Evolutionary conservation across 2,797 vertebrate genomes (phyloP).

Genomic region (Tenualosa ilisha): DNA sequence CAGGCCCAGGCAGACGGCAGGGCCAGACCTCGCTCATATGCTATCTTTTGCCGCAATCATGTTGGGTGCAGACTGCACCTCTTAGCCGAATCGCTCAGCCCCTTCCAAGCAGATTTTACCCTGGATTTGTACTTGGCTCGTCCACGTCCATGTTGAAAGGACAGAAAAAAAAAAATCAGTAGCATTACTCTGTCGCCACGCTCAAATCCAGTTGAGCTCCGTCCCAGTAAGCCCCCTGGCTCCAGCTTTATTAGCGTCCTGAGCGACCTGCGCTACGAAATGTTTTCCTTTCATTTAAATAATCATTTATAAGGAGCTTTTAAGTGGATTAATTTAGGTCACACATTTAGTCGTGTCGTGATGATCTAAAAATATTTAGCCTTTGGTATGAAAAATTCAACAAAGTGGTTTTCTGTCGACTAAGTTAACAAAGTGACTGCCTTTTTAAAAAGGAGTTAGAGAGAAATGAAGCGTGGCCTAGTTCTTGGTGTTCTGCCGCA

Average conservation of each 20-base stretch:
- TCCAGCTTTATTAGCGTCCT: neutral
- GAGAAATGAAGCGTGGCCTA: neutral
- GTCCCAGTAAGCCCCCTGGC: neutral
- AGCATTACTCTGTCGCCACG: neutral
- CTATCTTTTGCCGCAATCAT: conserved; percentile 8
- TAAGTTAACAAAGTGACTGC: neutral
- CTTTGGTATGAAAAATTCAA: neutral
- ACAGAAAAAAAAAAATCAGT: neutral
- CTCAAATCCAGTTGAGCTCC: neutral
- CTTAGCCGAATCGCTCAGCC: neutral
- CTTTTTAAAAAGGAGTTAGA: neutral
- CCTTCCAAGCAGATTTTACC: conserved; percentile 5
- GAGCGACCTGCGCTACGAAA: neutral
- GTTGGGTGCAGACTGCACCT: neutral
- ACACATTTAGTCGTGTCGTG: neutral
- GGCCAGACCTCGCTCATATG: conserved; percentile 1
- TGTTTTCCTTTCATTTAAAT: neutral
- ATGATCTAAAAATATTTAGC: neutral
- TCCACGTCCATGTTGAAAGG: neutral
- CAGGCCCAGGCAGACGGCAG: neutral
- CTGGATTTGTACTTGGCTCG: conserved; percentile 7
- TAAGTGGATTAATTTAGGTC: neutral
- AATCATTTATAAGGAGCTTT: neutral
- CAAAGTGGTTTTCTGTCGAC: neutral
- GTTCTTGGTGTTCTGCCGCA: neutral